These are phyloP conservation scores for Megamerina dolium DNA, from an alignment of 2,888 invertebrate species.

Conservation along the genomic window DNA sequence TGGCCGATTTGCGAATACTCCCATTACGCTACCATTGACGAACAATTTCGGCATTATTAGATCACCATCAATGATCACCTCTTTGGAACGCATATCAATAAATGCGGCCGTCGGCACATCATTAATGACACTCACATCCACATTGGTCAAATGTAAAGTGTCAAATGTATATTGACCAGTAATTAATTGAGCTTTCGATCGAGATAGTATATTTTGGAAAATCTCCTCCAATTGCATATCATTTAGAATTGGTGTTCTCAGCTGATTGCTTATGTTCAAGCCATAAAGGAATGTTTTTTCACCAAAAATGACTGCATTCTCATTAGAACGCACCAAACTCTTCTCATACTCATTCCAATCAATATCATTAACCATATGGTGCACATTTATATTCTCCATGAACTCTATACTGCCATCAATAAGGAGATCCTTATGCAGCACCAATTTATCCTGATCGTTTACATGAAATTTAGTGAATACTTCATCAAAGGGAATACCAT, in stretches of 20 bases:
- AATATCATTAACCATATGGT: constrained; percentile 30
- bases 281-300: constrained; percentile 25
- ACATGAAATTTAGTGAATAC: constrained; percentile 28
- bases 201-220: constrained; percentile 31
- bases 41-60: constrained; percentile 26
- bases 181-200: constrained; percentile 31
- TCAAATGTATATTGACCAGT: constrained; percentile 32
- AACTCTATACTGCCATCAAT: constrained; percentile 39
- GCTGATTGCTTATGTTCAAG: constrained; percentile 26
- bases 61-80: constrained; percentile 26
- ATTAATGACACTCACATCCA: constrained; percentile 34
- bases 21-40: constrained; percentile 27
- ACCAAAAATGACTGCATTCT: constrained; percentile 29
- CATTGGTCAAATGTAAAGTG: constrained; percentile 23
- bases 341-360: constrained; percentile 29
- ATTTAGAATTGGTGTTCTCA: constrained; percentile 28
- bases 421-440: constrained; percentile 37
- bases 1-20: constrained; percentile 16
- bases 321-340: constrained; percentile 27
- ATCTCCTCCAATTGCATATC: constrained; percentile 25
- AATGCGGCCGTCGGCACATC: constrained; percentile 23
- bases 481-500: constrained; percentile 33
- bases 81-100: constrained; percentile 26
- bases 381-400: constrained; percentile 25
- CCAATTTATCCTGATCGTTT: constrained; percentile 17